Percentiles rank a stretch among this genome's conserved stretches.
Evolutionary conservation across 2,797 vertebrate genomes (phyloP).

Genomic region (Netta rufina): DNA sequence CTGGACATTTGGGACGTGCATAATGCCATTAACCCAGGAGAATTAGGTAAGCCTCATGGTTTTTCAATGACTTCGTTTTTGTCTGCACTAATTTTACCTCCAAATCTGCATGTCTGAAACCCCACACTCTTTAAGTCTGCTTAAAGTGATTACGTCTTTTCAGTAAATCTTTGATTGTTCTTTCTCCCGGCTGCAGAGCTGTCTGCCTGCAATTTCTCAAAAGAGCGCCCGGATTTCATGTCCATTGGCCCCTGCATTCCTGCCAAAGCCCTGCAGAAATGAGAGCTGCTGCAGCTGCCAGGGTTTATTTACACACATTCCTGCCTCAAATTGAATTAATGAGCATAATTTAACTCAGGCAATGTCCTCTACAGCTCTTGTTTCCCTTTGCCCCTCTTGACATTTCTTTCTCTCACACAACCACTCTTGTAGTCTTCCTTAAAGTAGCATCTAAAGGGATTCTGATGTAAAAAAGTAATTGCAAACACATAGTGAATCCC

Average conservation of each 20-base stretch:
- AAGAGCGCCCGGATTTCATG: constrained; percentile 57
- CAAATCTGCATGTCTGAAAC: constrained; percentile 57
- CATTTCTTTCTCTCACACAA: constrained; percentile 53
- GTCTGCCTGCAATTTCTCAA: constrained; percentile 53
- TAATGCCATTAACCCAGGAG: constrained; percentile 25
- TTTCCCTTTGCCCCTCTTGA: constrained; percentile 70
- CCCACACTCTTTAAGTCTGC: constrained; percentile 49
- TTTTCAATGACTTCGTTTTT: constrained; percentile 59
- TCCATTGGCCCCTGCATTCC: constrained; percentile 74
- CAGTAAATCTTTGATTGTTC: constrained; percentile 64
- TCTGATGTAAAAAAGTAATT: constrained; percentile 44
- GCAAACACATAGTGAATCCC: not conserved
- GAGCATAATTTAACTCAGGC: constrained; percentile 85
- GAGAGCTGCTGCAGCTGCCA: constrained; percentile 87
- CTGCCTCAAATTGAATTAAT: constrained; percentile 98
- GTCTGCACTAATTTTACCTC: constrained; percentile 41
- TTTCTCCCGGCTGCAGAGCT: constrained; percentile 55
- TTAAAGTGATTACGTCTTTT: constrained; percentile 50
- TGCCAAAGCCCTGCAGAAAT: constrained; percentile 81
- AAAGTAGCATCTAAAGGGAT: constrained; percentile 21
- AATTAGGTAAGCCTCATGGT: constrained; percentile 30
- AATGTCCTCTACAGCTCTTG: constrained; percentile 70
- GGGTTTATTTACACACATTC: constrained; percentile 97
- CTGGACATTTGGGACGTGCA: constrained; percentile 32
- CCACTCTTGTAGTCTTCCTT: constrained; percentile 4